phyloP scores from a whole-genome alignment of 2,888 invertebrate genomes.

The Petrophora chlorosata region DNA sequence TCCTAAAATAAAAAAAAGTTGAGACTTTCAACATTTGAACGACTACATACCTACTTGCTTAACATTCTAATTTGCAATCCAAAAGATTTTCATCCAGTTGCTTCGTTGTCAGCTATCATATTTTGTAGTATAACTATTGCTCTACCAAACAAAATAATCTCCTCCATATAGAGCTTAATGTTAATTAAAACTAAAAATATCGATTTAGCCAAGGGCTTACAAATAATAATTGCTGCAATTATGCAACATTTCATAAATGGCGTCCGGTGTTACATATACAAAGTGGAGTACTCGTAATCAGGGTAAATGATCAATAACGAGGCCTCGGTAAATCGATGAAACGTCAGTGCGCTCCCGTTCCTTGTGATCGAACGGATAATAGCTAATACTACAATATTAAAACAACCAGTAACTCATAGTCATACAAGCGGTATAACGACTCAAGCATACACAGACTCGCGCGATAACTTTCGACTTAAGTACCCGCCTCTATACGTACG shows the following conservation, averaged over 20 bases:
- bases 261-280: conserved; percentile 46
- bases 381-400: conserved; percentile 36
- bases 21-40: too few relatives aligned
- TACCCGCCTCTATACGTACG: not conserved
- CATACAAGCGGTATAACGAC: not conserved
- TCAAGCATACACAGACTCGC: not conserved
- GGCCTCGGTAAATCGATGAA: conserved; percentile 58
- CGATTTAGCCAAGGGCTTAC: conserved; percentile 38
- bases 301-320: conserved; percentile 58
- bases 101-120: too few relatives aligned
- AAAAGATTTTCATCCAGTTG: too few relatives aligned
- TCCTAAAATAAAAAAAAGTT: too few relatives aligned
- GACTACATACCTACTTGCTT: too few relatives aligned
- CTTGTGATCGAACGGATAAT: conserved; percentile 57
- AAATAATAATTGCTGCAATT: conserved; percentile 51
- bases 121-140: not conserved
- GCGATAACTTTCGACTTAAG: not conserved
- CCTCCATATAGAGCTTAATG: conserved; percentile 22
- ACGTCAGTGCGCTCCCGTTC: conserved; percentile 50
- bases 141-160: not conserved
- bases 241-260: conserved; percentile 52
- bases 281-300: conserved; percentile 50
- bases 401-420: conserved; percentile 14
- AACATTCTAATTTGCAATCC: too few relatives aligned
- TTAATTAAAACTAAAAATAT: conserved; percentile 41